Base-by-base conservation (phyloP, 1,140 invertebrate genomes). In the Microplitis demolitor region DNA sequence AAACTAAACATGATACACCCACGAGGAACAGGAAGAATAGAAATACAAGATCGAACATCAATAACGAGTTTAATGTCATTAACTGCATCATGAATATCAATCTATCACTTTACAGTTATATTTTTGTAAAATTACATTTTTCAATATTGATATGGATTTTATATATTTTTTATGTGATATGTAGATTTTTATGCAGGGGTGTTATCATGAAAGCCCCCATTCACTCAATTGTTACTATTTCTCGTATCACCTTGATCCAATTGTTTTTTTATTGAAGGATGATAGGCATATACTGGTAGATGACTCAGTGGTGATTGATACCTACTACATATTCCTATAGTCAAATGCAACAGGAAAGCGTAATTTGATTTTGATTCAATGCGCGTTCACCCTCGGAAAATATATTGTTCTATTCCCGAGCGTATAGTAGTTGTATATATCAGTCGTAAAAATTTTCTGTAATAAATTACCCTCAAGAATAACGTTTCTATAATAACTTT, bases 21-120 rank as follows among this genome's bases (percentile, higher is more conserved):
- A 94, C 91, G 78, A 94, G 90, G 85, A 94, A 94, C 78, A 94
- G 88, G 87, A 94, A 94, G 87, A 94, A 94, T 87, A 94, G 88
- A 88, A 94, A 94, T 83, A 94, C 93, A 82, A 94, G 90, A 87
- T 94, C 92, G 90, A 94, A 94, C 92, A 94, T 94, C 88, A 94
- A 91, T 82, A 94, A 89, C 78, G 93, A 94, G 87, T 94, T 94
- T 87, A 94, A 90, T 89, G 92, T 93, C 90, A 94, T 89, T 81
- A 94, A 88, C 90, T 91, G 92, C 93, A 94, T 94, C 80, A 82
- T 88, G 82, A 9, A 45, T 39, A 14, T 66, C 66, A 54, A 66
- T 58, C 11, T 34, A 39, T 51, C 39, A 62, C 68, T 63, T 63
- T 31, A 16, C 5, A 50, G 16, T 60, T 37, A 45, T 60, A 13